Percentiles rank a stretch among this genome's conserved stretches.
These are phyloP conservation scores for Piliocolobus tephrosceles DNA, from an alignment of 2,113 vertebrate genomes.

Conservation along the genomic window DNA sequence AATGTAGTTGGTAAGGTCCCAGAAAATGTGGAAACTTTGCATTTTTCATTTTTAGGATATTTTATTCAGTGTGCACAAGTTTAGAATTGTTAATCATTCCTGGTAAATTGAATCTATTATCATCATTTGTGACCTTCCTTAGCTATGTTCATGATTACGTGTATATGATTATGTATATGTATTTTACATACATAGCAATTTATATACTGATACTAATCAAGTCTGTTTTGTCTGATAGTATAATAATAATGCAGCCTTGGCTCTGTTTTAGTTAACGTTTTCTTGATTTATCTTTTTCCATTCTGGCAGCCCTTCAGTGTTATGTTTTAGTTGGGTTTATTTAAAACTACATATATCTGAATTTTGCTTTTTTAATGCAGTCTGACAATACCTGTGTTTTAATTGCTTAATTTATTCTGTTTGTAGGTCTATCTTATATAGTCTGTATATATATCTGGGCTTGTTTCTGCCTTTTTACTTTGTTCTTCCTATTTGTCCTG, in stretches of 20 bases:
- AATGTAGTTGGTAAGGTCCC: background rate
- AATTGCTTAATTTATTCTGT: background rate
- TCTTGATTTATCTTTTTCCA: background rate
- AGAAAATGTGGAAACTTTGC: background rate
- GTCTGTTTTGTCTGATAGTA: background rate
- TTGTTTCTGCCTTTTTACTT: conserved; percentile 4
- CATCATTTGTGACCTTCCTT: background rate
- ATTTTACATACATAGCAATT: background rate
- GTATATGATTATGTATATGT: background rate
- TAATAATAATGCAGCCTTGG: background rate
- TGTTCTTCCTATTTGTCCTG: background rate
- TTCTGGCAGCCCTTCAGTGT: background rate
- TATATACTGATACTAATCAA: background rate
- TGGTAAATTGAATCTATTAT: background rate
- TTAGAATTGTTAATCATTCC: conserved; percentile 12
- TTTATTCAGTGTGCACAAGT: background rate
- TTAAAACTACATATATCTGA: background rate
- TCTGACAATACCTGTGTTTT: background rate
- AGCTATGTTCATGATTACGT: background rate
- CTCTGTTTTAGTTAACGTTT: conserved; percentile 3
- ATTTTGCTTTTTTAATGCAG: background rate
- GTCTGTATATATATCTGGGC: background rate
- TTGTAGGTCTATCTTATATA: background rate
- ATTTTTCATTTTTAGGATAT: background rate
- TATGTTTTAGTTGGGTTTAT: conserved; percentile 13